phyloP scores from a whole-genome alignment of 2,888 invertebrate species.

The Tuberolachnus salignus region DNA sequence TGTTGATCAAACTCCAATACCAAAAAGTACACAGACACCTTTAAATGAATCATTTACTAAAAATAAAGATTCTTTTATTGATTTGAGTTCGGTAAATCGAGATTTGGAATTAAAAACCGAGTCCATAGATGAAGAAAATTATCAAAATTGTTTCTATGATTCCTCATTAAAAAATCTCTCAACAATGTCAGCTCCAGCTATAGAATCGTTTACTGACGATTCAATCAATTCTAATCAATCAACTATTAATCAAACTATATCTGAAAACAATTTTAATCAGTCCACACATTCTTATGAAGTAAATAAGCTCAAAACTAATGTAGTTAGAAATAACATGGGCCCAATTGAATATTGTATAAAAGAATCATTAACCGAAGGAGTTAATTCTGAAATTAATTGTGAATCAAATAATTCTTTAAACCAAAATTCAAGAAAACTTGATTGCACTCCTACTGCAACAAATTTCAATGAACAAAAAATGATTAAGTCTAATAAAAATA shows the following conservation, averaged over 20 bases:
- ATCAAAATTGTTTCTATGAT: not conserved
- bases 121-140: not conserved
- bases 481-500: not conserved
- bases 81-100: conserved; percentile 28
- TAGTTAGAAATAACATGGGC: not conserved
- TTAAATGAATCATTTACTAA: not conserved
- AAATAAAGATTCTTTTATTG: not conserved
- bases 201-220: conserved; percentile 1
- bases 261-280: not conserved
- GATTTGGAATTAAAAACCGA: not conserved
- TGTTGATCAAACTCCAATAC: conserved; percentile 33
- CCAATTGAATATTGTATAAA: not conserved
- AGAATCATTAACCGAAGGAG: not conserved
- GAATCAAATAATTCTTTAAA: not conserved
- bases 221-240: not conserved
- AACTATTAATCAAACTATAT: conserved; percentile 7
- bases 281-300: not conserved
- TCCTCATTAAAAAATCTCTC: not conserved
- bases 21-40: not conserved
- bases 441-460: not conserved
- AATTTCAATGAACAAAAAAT: not conserved
- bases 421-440: not conserved
- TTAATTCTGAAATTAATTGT: not conserved
- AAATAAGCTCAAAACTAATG: not conserved
- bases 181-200: conserved; percentile 8